These are phyloP conservation scores for Tachysurus vachellii DNA, from an alignment of 2,113 vertebrate genomes.

Conservation along the genomic window DNA sequence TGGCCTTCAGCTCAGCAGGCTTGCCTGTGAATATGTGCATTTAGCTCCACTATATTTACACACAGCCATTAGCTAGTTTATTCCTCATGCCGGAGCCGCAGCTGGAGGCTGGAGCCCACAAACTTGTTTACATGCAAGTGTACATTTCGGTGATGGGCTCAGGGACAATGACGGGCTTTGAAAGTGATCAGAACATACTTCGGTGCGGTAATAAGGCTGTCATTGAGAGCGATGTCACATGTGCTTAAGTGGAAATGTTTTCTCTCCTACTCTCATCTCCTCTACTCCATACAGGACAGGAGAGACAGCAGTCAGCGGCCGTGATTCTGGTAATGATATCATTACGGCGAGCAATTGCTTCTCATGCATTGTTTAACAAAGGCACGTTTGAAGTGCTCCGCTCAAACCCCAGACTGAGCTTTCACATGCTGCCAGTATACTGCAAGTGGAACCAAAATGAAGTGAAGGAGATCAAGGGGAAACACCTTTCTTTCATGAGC, in stretches of 20 bases:
- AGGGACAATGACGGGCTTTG: slow-evolving; percentile 46
- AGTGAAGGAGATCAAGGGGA: slow-evolving; percentile 50
- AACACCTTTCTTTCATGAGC: slow-evolving; percentile 35
- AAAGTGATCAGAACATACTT: slow-evolving; percentile 44
- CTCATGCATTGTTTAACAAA: slow-evolving; percentile 60
- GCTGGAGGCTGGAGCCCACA: slow-evolving; percentile 33
- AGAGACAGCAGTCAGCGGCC: slow-evolving; percentile 48
- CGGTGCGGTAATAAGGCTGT: slow-evolving; percentile 48
- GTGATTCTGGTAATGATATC: slow-evolving; percentile 58
- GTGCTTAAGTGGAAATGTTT: slow-evolving; percentile 46
- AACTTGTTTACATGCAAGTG: slow-evolving; percentile 44
- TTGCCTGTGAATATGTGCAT: slow-evolving; percentile 35
- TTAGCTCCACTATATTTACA: slow-evolving; percentile 42
- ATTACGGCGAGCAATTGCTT: slow-evolving; percentile 55
- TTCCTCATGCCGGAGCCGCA: slow-evolving; percentile 39
- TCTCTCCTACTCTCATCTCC: background rate
- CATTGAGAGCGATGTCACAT: slow-evolving; percentile 50
- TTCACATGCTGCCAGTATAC: slow-evolving; percentile 47
- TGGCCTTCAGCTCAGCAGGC: slow-evolving; percentile 30
- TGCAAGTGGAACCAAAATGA: slow-evolving; percentile 39
- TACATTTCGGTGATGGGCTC: slow-evolving; percentile 43
- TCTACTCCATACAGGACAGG: slow-evolving; percentile 31
- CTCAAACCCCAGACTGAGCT: slow-evolving; percentile 44
- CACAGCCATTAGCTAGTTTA: slow-evolving; percentile 40
- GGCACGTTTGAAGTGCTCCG: slow-evolving; percentile 53